Evolutionary conservation across 1,140 invertebrate species (phyloP), one percentile per base, ranked within the genome.

Genomic region (Drosophila pseudoobscura): DNA sequence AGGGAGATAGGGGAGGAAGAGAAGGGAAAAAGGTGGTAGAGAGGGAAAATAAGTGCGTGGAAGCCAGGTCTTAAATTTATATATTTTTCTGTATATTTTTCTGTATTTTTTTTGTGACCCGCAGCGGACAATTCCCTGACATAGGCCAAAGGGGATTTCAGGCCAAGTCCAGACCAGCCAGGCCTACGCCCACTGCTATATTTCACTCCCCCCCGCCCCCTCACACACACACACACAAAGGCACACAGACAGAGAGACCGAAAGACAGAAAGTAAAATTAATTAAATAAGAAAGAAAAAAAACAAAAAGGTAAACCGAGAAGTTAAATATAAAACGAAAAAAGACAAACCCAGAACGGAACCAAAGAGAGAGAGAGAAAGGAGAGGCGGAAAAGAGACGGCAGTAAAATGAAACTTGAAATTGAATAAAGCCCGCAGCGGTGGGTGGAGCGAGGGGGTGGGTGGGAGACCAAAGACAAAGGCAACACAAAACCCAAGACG

Each of bases 281-380:
- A 88, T 88, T 88, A 88, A 88, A 88, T 88, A 88, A 88, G 75
- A 88, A 88, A 82, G 1, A 17, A 1, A 17, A 17, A 17, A 88
- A 17, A 1, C 0, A 17, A 17, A 88, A 83, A 88, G 83, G 83
- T 88, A 88, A 88, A 79, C 83, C 75, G 76, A 88, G 79, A 88
- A 88, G 83, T 79, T 88, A 88, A 88, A 88, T 88, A 88, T 78
- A 80, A 88, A 88, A 70, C 83, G 78, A 68, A 88, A 88, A 69
- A 69, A 88, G 83, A 87, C 83, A 88, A 88, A 76, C 83, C 74
- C 73, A 53, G 74, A 66, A 49, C 71, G 64, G 53, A 57, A 15
- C 45, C 26, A 66, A 55, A 56, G 51, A 24, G 26, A 66, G 22
- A 47, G 29, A 43, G 29, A 17, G 20, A 52, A 20, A 29, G 20